Conservation (phyloP, 2,113 vertebrate species). For the Centrocercus urophasianus region DNA sequence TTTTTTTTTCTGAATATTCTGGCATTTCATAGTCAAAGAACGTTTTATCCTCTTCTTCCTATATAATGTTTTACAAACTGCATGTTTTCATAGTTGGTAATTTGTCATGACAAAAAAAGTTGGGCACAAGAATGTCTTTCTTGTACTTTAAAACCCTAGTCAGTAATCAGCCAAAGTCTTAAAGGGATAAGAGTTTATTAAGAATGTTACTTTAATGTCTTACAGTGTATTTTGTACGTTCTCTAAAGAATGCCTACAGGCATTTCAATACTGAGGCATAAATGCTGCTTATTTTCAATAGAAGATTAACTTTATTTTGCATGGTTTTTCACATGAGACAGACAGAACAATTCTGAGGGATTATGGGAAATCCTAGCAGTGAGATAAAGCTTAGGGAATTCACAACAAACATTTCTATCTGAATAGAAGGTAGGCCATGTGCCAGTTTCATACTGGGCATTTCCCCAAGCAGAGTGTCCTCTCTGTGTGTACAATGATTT, state of each 20-base stretch:
- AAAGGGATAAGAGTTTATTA: not conserved
- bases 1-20: conserved; percentile 3
- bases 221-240: not conserved
- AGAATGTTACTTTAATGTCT: not conserved
- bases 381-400: conserved; percentile 58
- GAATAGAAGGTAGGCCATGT: conserved; percentile 6
- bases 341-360: conserved; percentile 34
- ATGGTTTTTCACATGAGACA: not conserved
- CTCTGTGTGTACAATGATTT: not conserved
- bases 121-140: not conserved
- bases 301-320: conserved; percentile 55
- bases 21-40: not conserved
- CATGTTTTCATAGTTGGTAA: not conserved
- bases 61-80: not conserved
- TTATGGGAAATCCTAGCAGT: conserved; percentile 48
- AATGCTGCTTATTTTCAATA: conserved; percentile 40
- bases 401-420: conserved; percentile 43
- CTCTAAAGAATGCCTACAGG: conserved; percentile 2
- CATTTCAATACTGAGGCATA: conserved; percentile 10
- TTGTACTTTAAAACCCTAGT: conserved; percentile 3
- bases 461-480: conserved; percentile 31
- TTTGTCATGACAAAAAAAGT: conserved; percentile 2
- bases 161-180: not conserved
- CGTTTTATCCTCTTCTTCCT: not conserved
- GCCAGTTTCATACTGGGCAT: conserved; percentile 45